Conservation (phyloP, 2,113 vertebrate genomes). For the Varanus komodoensis region DNA sequence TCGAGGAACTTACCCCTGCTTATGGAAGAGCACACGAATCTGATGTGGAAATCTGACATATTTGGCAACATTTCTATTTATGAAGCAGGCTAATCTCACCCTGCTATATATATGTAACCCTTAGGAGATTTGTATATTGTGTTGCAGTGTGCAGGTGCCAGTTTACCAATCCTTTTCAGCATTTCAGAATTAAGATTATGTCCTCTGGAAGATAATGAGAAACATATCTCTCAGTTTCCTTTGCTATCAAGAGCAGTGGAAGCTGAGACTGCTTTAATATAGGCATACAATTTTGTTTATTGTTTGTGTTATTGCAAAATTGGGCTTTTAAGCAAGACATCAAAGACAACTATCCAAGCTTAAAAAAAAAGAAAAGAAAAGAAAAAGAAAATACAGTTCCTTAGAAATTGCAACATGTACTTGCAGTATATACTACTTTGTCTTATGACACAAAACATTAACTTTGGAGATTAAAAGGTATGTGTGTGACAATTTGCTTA, state of each 20-base stretch:
- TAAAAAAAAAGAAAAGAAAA: not conserved
- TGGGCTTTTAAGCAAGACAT: conserved; percentile 21
- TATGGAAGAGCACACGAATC: not conserved
- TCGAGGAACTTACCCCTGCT: not conserved
- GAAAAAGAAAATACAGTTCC: not conserved
- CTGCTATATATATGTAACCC: too few species aligned
- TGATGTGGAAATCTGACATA: not conserved
- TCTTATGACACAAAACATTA: conserved; percentile 5
- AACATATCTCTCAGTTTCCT: too few species aligned
- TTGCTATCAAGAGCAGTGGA: not conserved
- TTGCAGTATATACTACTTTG: not conserved
- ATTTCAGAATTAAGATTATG: not conserved
- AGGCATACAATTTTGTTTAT: conserved; percentile 27
- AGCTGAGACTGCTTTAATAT: not conserved
- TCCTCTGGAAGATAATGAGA: not conserved
- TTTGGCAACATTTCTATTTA: not conserved
- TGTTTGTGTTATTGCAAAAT: not conserved
- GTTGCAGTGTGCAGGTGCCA: not conserved
- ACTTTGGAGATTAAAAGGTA: not conserved
- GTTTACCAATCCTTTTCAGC: not conserved
- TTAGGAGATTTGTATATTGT: not conserved
- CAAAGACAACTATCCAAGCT: not conserved
- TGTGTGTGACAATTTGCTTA: not conserved
- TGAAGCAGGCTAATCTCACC: not conserved
- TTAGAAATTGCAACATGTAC: not conserved